A percentile compares a stretch with the other conserved stretches of the same genome.
These are phyloP conservation scores for Pampusana beccarii DNA, from an alignment of 2,113 vertebrate genomes.

Conservation along the genomic window DNA sequence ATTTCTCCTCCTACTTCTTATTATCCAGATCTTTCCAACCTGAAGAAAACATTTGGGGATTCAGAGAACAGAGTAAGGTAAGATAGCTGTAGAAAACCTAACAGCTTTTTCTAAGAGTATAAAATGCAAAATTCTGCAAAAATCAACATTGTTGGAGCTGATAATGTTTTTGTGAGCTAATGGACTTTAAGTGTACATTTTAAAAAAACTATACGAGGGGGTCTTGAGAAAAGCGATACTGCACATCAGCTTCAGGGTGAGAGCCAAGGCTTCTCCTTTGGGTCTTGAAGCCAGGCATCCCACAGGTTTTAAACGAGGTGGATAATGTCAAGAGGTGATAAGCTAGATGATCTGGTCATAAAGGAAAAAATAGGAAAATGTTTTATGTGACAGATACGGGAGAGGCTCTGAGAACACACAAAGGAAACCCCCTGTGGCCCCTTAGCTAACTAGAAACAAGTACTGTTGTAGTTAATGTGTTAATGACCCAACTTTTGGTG, in stretches of 20 bases:
- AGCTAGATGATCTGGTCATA: background rate
- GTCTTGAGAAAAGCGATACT: background rate
- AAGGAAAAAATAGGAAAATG: background rate
- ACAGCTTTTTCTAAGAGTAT: background rate
- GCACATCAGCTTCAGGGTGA: background rate
- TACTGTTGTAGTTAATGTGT: background rate
- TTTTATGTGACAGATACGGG: background rate
- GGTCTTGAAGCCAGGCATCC: background rate
- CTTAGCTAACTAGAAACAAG: background rate
- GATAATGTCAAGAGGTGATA: background rate
- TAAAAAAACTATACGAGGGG: background rate
- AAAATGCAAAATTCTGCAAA: background rate
- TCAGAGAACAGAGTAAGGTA: constrained; percentile 83
- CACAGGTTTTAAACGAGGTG: background rate
- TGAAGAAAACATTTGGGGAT: constrained; percentile 77
- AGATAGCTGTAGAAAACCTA: background rate
- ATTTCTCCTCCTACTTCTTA: constrained; percentile 80
- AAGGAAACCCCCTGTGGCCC: background rate
- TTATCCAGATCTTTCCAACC: constrained; percentile 77
- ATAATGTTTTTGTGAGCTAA: background rate
- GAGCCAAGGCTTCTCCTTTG: background rate
- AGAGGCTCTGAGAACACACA: background rate
- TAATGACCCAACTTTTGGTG: background rate
- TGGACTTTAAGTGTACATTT: background rate
- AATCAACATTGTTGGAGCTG: background rate